Evolutionary conservation across 2,888 invertebrate genomes (phyloP).

Genomic region (Alitta virens): DNA sequence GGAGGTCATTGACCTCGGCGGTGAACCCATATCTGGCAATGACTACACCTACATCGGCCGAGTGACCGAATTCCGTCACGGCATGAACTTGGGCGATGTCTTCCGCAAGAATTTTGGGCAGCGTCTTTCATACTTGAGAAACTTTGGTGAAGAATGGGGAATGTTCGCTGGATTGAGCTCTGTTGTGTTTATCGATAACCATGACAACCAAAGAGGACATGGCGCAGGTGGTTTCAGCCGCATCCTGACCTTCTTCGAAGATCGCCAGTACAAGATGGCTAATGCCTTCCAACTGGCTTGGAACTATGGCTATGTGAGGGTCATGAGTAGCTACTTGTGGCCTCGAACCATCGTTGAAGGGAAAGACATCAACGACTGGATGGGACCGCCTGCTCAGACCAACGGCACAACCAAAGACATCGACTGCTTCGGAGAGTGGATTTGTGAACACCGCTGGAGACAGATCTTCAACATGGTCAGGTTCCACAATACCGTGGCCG

Average conservation of each 20-base stretch:
- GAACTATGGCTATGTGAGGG: conserved; percentile 23
- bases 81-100: too few species aligned
- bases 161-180: conserved; percentile 53
- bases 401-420: conserved; percentile 43
- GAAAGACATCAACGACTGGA: conserved; percentile 26
- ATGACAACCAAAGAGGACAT: too few species aligned
- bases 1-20: too few species aligned
- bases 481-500: conserved; percentile 46
- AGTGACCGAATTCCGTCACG: conserved; percentile 35
- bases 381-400: conserved; percentile 29
- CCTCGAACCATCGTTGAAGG: too few species aligned
- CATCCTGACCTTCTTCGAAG: too few species aligned
- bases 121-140: conserved; percentile 32
- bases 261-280: conserved; percentile 29
- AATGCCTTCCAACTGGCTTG: conserved; percentile 32
- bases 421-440: conserved; percentile 38
- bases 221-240: conserved; percentile 24
- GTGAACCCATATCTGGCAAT: too few species aligned
- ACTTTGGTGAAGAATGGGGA: conserved; percentile 46
- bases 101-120: conserved; percentile 22
- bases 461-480: conserved; percentile 51
- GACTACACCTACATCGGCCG: too few species aligned
- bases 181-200: conserved; percentile 80
- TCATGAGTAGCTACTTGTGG: too few species aligned
- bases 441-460: conserved; percentile 53